Evolutionary conservation across 2,888 invertebrate genomes (phyloP).

Genomic region (Diachrysia chrysitis): DNA sequence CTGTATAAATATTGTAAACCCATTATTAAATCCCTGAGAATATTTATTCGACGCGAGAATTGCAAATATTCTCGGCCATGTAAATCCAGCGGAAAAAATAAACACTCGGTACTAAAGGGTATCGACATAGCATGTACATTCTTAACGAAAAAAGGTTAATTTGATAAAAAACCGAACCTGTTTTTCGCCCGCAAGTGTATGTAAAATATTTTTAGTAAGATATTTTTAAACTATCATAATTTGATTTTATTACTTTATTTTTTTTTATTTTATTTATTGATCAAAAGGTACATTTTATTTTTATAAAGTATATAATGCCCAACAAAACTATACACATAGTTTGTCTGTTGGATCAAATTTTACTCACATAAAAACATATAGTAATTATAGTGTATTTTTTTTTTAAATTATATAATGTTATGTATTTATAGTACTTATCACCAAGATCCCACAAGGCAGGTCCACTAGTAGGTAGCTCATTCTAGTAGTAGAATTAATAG

Average conservation of each 20-base stretch:
- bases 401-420: too few species aligned
- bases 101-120: conserved; percentile 15
- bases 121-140: conserved; percentile 1
- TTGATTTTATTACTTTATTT: not conserved
- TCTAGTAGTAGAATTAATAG: too few species aligned
- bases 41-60: not conserved
- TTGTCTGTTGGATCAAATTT: too few species aligned
- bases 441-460: too few species aligned
- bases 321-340: too few species aligned
- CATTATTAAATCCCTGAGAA: not conserved
- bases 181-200: conserved; percentile 8
- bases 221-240: conserved; percentile 12
- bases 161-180: conserved; percentile 27
- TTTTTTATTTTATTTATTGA: too few species aligned
- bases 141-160: conserved; percentile 12
- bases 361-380: too few species aligned
- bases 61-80: not conserved
- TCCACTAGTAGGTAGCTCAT: too few species aligned
- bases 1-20: not conserved
- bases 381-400: too few species aligned
- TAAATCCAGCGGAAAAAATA: not conserved
- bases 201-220: conserved; percentile 24
- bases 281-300: too few species aligned
- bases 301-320: too few species aligned
- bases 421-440: too few species aligned